Evolutionary conservation across 2,797 vertebrate genomes (phyloP), one percentile per base, ranked within the genome.

Genomic region (Amphiprion clarkii): DNA sequence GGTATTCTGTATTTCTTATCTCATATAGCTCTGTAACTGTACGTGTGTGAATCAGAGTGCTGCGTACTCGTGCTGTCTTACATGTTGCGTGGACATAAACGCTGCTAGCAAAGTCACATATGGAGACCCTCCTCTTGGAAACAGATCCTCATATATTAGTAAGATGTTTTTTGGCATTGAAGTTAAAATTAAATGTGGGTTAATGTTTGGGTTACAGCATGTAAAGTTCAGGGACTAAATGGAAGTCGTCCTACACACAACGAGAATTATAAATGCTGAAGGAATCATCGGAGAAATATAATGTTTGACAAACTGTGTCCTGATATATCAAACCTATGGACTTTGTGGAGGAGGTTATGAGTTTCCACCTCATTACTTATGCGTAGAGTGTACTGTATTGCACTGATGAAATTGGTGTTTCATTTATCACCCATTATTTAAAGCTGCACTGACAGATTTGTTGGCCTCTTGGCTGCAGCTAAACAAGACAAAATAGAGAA

Each of bases 1-100:
- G 83, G 63, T 89, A 74, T 92, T 90, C 87, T 88, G 85, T 77
- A 87, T 90, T 74, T 89, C 86, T 89, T 85, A 87, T 88, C 87
- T 82, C 83, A 86, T 86, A 52, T 80, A 79, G 78, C 68, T 69
- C 27, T 59, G 29, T 49, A 60, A 67, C 42, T 71, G 56, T 48
- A 51, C 54, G 64, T 60, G 48, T 48, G 62, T 39, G 53, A n/a
- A 51, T 54, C 56, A 16, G 53, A n/a, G 61, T 72, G 57, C 19
- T 21, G 64, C 7, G 2, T 33, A 16, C 12, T 52, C 52, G n/a
- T 52, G 48, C 39, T 54, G 46, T 64, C 36, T 39, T 27, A 14
- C 33, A 60, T 33, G 13, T 4, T 63, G 53, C 63, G 46, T 25
- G 4, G 6, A 74, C 44, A 8, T 48, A 61, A 49, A 77, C 56